Evolutionary conservation across 2,113 vertebrate genomes (phyloP), one percentile per base, ranked within the genome.

Genomic region (Mionectes macconnelli): DNA sequence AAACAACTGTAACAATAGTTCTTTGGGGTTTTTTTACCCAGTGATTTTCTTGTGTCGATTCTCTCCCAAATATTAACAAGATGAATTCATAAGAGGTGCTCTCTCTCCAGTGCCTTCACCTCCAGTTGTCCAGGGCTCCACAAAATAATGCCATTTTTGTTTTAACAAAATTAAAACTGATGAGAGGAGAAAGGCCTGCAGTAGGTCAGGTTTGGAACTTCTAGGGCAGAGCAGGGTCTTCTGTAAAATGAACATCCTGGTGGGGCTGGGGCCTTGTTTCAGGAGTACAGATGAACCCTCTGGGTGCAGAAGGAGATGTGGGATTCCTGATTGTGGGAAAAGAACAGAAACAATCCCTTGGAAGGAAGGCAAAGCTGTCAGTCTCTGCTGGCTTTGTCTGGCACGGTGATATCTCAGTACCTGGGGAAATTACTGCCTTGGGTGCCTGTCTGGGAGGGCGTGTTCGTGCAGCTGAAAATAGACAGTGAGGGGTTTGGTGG

Each of bases 1-100:
- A 24, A 75, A 37, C 27, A 44, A 4, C 35, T 84, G 25, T 6
- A 23, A 45, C n/a, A 53, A 20, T 5, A 28, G 2, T 0, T 8
- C 0, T 10, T 2, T 42, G 6, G 42, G 14, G 9, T 45, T 16
- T 59, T 52, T n/a, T 59, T 24, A 0, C 6, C 8, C 30, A 45
- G 11, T 56, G 64, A 0, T 6, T 52, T 14, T 60, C 33, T 60
- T 15, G 1, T 20, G 37, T 60, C 27, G 49, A 55, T 72, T 76
- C 30, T 27, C 70, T 35, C 67, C 23, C 25, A 49, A 1, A 83
- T 49, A 18, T 35, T 49, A 69, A 16, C 10, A 44, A 4, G 7
- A 6, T 40, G 31, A n/a, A 75, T 76, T 62, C 10, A 13, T 37
- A 28, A 20, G 18, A 25, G 13, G 18, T 44, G 21, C n/a, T 9